Conservation (phyloP, 2,797 vertebrate genomes). For the Melanotaenia maccullochi region DNA sequence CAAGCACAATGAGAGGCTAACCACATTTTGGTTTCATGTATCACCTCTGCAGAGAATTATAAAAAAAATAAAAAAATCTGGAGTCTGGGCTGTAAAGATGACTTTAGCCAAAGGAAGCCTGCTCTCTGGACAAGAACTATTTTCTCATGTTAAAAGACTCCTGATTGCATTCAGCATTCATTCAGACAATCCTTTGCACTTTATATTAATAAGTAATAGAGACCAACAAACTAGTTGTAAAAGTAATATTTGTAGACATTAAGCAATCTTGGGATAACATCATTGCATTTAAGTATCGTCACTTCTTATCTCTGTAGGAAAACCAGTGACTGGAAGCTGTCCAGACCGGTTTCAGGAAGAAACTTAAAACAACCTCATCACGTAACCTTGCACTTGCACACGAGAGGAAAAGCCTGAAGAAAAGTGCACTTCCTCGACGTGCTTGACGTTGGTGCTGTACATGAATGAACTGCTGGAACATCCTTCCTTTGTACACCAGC, state of each 20-base stretch:
- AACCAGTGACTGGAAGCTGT: conserved; percentile 30
- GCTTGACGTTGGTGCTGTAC: conserved; percentile 26
- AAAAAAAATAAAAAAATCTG: conserved; percentile 18
- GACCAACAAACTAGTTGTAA: neutral
- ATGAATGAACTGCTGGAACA: conserved; percentile 45
- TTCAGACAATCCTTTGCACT: neutral
- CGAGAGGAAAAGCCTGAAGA: conserved; percentile 60
- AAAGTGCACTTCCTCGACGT: conserved; percentile 61
- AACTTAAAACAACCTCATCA: conserved; percentile 15
- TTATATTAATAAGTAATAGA: conserved; percentile 1
- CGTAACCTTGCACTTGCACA: conserved; percentile 40
- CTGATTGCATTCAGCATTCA: conserved; percentile 2
- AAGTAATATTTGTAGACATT: conserved; percentile 16
- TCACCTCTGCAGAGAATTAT: conserved; percentile 43
- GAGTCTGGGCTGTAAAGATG: conserved; percentile 26
- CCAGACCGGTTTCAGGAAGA: conserved; percentile 52
- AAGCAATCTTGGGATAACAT: conserved; percentile 23
- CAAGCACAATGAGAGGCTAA: conserved; percentile 34
- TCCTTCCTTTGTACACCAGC: conserved; percentile 67
- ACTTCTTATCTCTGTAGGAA: conserved; percentile 36
- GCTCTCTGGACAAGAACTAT: neutral
- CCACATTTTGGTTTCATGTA: conserved; percentile 48
- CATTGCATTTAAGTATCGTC: conserved; percentile 7
- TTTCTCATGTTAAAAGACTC: neutral
- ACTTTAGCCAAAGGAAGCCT: neutral